A percentile compares a stretch with the other conserved stretches of the same genome.
These are phyloP conservation scores for Mungos mungo DNA, from an alignment of 2,113 vertebrate genomes.

Conservation along the genomic window DNA sequence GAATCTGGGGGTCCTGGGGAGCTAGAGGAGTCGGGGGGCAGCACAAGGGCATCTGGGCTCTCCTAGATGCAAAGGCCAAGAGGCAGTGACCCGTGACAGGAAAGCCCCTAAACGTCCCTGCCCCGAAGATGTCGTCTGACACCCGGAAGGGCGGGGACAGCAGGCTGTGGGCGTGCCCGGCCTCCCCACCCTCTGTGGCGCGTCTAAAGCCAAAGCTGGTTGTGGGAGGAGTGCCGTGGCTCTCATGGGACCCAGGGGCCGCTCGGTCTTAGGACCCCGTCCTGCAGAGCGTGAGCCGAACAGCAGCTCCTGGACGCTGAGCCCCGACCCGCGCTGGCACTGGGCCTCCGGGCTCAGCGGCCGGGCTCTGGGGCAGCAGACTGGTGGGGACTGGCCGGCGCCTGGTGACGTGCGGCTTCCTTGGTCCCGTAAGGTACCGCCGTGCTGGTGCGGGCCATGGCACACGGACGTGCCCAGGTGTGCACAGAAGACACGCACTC, in stretches of 20 bases:
- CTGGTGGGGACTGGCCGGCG: fast-evolving
- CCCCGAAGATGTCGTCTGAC: fast-evolving
- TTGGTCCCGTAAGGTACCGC: background rate
- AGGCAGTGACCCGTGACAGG: fast-evolving
- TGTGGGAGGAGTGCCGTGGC: fast-evolving
- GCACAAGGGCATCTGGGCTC: fast-evolving
- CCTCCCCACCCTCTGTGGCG: background rate
- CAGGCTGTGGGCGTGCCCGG: fast-evolving
- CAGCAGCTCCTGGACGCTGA: fast-evolving
- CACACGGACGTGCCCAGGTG: fast-evolving
- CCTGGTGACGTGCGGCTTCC: fast-evolving
- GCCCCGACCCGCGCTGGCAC: fast-evolving
- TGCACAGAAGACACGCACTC: fast-evolving
- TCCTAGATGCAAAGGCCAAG: background rate
- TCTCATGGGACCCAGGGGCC: fast-evolving
- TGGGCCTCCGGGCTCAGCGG: background rate
- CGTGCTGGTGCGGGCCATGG: fast-evolving
- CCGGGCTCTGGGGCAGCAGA: background rate
- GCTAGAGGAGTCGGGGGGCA: background rate
- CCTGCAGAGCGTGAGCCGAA: background rate
- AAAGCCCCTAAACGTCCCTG: fast-evolving
- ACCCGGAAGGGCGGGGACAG: background rate
- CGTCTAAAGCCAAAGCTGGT: no score
- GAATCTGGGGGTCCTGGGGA: background rate
- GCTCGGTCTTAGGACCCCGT: fast-evolving